Conservation (phyloP, 2,797 vertebrate species). For the Chaetodon trifasciatus region DNA sequence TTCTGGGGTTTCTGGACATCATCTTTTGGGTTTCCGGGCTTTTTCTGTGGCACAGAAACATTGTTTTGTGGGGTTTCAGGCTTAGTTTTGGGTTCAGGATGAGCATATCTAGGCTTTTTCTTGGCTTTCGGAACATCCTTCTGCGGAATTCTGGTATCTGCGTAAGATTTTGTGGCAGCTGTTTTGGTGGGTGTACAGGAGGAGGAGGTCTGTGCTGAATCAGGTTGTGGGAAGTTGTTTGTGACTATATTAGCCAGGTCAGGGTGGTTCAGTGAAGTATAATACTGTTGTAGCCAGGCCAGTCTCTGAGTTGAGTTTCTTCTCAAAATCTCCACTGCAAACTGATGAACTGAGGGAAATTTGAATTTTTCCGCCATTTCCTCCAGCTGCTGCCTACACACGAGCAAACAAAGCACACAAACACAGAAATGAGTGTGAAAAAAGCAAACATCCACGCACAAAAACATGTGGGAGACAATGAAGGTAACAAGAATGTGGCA, state of each 20-base stretch:
- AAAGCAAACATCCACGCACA: neutral
- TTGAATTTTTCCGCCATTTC: constrained; percentile 90
- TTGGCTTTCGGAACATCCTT: constrained; percentile 51
- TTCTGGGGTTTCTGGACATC: constrained; percentile 52
- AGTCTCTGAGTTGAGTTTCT: constrained; percentile 87
- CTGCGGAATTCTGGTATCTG: constrained; percentile 30
- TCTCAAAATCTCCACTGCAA: constrained; percentile 86
- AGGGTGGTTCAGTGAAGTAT: constrained; percentile 83
- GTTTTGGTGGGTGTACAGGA: constrained; percentile 48
- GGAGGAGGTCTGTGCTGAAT: constrained; percentile 48
- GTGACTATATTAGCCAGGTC: constrained; percentile 81
- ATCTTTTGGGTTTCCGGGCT: constrained; percentile 38
- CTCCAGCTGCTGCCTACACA: constrained; percentile 90
- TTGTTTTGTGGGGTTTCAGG: constrained; percentile 31
- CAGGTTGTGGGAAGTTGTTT: constrained; percentile 73
- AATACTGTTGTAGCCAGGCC: constrained; percentile 88
- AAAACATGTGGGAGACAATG: neutral
- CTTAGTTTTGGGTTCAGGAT: constrained; percentile 44
- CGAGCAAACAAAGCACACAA: constrained; percentile 4
- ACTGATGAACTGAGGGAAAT: constrained; percentile 82
- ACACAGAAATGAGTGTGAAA: neutral
- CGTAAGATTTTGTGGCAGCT: constrained; percentile 29
- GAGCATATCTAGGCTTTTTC: constrained; percentile 43
- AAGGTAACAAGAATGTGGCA: neutral
- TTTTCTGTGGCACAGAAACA: constrained; percentile 52